Conservation (phyloP, 2,113 vertebrate species). For the Malurus cyaneus region DNA sequence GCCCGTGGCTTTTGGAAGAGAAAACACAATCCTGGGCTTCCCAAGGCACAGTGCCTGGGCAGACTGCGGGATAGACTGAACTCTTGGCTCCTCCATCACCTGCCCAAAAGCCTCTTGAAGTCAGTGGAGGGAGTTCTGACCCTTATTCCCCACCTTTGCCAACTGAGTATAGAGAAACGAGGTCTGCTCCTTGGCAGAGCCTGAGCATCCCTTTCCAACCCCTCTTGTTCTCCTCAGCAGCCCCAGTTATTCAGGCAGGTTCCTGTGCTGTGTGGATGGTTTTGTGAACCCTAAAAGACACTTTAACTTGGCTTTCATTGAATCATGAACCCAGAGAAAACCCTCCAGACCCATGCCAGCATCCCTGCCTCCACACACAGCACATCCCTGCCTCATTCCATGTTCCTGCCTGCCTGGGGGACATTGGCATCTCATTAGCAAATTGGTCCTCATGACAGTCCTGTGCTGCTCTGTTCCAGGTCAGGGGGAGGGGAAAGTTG, state of each 20-base stretch:
- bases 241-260: background rate
- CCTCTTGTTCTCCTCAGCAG: background rate
- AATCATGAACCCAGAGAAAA: background rate
- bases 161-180: background rate
- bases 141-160: background rate
- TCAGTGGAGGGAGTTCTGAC: background rate
- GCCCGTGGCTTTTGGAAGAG: background rate
- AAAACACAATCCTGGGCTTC: background rate
- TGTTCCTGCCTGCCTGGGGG: background rate
- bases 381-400: accelerated
- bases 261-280: background rate
- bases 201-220: background rate
- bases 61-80: background rate
- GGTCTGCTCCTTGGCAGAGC: background rate
- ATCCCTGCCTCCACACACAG: background rate
- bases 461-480: background rate
- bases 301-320: background rate
- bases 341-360: background rate
- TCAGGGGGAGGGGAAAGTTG: background rate
- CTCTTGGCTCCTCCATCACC: background rate
- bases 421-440: background rate
- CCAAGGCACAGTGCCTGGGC: background rate
- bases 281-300: background rate
- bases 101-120: background rate
- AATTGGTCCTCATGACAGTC: background rate